Evolutionary conservation across 2,113 vertebrate species (phyloP).

Genomic region (Empidonax traillii): DNA sequence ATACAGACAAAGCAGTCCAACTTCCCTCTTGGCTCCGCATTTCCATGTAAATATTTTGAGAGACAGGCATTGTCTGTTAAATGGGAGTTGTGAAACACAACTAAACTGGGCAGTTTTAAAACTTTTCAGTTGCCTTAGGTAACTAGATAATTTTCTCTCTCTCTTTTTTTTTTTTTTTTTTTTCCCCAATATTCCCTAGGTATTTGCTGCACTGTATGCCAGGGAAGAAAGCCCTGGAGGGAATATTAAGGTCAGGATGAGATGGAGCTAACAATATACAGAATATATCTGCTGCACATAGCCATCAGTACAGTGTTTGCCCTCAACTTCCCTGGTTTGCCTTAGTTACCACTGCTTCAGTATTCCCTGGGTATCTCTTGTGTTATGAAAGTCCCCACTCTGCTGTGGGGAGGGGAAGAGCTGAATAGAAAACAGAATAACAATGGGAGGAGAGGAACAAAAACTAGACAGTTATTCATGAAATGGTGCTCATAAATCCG

Average conservation of each 20-base stretch:
- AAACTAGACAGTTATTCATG: not conserved
- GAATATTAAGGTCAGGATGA: conserved; percentile 23
- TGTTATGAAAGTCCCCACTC: conserved; percentile 12
- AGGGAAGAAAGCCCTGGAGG: conserved; percentile 55
- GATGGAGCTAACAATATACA: conserved; percentile 44
- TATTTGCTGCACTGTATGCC: conserved; percentile 16
- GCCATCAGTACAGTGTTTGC: not conserved
- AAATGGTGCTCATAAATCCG: not conserved
- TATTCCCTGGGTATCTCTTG: conserved; percentile 36
- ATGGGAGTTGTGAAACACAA: conserved; percentile 37
- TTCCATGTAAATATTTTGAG: conserved; percentile 39
- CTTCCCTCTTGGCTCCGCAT: not conserved
- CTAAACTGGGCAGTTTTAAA: conserved; percentile 23
- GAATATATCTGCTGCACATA: conserved; percentile 22
- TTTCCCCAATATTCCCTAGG: conserved; percentile 8
- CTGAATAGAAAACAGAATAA: conserved; percentile 29
- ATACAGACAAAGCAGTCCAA: not conserved
- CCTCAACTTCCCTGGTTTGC: not conserved
- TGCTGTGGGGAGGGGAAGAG: not conserved
- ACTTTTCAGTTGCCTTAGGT: conserved; percentile 62
- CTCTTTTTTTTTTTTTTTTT: not conserved
- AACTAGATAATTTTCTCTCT: conserved; percentile 29
- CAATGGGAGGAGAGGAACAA: not conserved
- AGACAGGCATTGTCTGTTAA: conserved; percentile 53
- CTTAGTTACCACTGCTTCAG: conserved; percentile 31